A percentile compares a stretch with the other conserved stretches of the same genome.
phyloP scores from a whole-genome alignment of 2,888 invertebrate species.

The Cerceris ruficornis region DNA sequence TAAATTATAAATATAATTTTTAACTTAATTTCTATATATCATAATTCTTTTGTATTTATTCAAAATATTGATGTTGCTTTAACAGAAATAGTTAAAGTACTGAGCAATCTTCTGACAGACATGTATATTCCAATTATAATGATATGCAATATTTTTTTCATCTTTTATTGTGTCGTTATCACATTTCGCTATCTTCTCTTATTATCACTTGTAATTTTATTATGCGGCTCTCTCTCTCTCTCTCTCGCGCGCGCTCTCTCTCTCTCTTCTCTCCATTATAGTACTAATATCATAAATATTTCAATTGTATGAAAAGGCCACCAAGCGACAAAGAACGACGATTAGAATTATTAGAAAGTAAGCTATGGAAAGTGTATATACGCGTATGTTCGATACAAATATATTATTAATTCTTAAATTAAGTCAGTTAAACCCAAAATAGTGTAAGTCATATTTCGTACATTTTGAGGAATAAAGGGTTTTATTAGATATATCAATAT shows the following conservation, averaged over 20 bases:
- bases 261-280: too few species aligned
- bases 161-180: not conserved
- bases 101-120: not conserved
- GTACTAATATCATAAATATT: not conserved
- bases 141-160: not conserved
- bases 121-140: not conserved
- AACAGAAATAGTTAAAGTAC: not conserved
- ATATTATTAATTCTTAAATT: not conserved
- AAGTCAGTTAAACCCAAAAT: too few species aligned
- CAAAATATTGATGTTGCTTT: not conserved
- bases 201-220: constrained; percentile 1
- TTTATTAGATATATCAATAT: too few species aligned
- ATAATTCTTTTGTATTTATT: not conserved
- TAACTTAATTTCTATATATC: not conserved
- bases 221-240: not conserved
- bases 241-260: too few species aligned
- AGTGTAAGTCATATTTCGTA: too few species aligned
- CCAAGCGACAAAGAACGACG: not conserved
- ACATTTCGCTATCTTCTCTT: not conserved
- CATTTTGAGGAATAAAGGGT: too few species aligned
- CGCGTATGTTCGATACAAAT: not conserved
- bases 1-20: not conserved
- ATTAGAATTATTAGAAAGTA: not conserved
- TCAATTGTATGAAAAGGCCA: not conserved
- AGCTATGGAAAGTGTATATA: not conserved